Base-by-base conservation (phyloP, 2,888 invertebrate species). In the Morinoia aosen region DNA sequence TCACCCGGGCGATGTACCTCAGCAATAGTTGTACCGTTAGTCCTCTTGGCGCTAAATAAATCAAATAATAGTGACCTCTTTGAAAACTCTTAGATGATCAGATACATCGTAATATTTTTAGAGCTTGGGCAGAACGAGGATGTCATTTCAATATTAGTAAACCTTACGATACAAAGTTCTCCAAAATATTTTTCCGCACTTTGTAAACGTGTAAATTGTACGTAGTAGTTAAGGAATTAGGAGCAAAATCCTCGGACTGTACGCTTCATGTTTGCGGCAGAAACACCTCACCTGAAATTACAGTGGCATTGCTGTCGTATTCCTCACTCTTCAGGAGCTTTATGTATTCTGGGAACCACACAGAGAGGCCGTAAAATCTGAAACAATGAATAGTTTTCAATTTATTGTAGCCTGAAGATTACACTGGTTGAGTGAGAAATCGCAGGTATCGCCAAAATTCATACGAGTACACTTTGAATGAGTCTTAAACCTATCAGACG, bases 261-360 rank as follows among this genome's bases (percentile, higher is more conserved):
- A 76, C 25, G 25, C 25, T 76, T 76, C 33, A 61, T 61, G 19
- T 61, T 61, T 61, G 61, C 25, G 8, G 16, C 25, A 76, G 76
- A 33, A 76, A 76, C 25, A 76, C 76, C 76, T 76, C 76, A 76
- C 96, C 97, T 0, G 97, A 95, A 19, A 97, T 97, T 0, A 96
- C 95, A 19, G 93, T 96, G 0, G 97, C 96, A 40, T 97, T 97
- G 94, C 96, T 95, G 5, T 97, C 96, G 95, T 97, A 97, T 58
- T 97, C 97, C 95, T 97, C 97, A 96, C 97, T 97, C 97, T 97
- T 97, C 96, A 97, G 97, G 97, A 97, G 97, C 97, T 97, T 97
- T 97, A 98, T 97, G 96, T 98, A 97, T 96, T 98, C 98, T 0
- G 98, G 98, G 97, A 98, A 98, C 98, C 98, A 98, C 96, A 98